Conservation (phyloP, 2,888 invertebrate species). For the Mactromeris polynyma region DNA sequence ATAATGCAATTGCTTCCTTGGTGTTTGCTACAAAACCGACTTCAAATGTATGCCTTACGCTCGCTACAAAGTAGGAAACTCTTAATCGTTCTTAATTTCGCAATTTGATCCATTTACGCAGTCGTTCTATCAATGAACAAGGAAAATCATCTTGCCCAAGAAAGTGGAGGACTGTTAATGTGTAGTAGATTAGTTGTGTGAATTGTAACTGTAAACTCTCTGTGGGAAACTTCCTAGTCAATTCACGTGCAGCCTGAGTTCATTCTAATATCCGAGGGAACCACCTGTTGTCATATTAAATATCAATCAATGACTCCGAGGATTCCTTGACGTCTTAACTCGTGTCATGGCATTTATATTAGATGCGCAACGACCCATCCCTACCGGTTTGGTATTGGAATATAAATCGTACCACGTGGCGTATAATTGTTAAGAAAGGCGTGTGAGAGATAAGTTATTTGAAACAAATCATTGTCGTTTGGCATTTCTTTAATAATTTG, state of each 20-base stretch:
- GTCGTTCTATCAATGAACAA: too few species aligned
- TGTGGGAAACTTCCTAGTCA: neutral
- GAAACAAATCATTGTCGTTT: neutral
- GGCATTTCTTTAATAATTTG: neutral
- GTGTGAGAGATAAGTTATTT: neutral
- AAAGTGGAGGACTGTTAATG: neutral
- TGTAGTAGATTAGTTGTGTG: neutral
- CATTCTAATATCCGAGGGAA: conserved; percentile 22
- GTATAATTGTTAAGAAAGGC: neutral
- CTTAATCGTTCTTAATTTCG: too few species aligned
- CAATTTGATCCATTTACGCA: too few species aligned
- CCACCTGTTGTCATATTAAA: conserved; percentile 36
- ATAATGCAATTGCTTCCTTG: too few species aligned
- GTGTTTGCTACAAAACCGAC: too few species aligned
- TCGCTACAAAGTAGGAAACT: too few species aligned
- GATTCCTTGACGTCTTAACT: conserved; percentile 19
- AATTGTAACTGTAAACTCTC: conserved; percentile 2
- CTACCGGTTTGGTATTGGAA: neutral
- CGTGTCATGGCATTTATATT: conserved; percentile 19
- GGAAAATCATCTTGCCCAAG: too few species aligned
- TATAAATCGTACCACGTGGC: conserved; percentile 22
- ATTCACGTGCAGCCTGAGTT: conserved; percentile 13
- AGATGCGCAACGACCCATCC: conserved; percentile 5
- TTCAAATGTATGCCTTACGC: too few species aligned
- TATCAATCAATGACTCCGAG: conserved; percentile 28